phyloP scores from a whole-genome alignment of 2,888 invertebrate genomes.

The Drosophila mimetica region DNA sequence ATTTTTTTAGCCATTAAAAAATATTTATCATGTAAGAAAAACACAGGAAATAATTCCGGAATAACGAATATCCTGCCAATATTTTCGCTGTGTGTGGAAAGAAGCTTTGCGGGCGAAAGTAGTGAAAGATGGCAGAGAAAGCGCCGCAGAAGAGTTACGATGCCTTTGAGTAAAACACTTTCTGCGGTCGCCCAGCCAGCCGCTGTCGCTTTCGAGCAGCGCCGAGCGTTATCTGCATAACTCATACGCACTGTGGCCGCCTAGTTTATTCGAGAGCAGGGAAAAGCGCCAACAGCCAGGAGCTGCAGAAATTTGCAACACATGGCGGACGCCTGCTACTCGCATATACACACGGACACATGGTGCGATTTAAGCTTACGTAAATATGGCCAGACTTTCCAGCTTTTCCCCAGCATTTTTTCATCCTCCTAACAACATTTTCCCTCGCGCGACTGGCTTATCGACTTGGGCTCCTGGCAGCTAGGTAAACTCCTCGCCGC shows the following conservation, averaged over 20 bases:
- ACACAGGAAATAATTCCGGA: neutral
- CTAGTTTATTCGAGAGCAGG: constrained; percentile 48
- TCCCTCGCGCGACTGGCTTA: constrained; percentile 36
- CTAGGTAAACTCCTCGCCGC: constrained; percentile 32
- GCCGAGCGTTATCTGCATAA: constrained; percentile 63
- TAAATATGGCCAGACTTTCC: constrained; percentile 43
- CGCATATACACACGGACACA: constrained; percentile 12
- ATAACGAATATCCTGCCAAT: neutral
- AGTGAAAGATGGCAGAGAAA: constrained; percentile 6
- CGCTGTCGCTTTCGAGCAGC: constrained; percentile 28
- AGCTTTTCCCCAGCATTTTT: constrained; percentile 20
- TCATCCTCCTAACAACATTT: constrained; percentile 33
- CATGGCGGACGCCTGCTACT: constrained; percentile 27
- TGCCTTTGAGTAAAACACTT: constrained; percentile 61
- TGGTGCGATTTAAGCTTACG: constrained; percentile 50
- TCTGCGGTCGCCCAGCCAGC: constrained; percentile 43
- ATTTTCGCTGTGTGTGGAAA: constrained; percentile 19
- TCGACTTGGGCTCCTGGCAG: constrained; percentile 45
- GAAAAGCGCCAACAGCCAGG: constrained; percentile 36
- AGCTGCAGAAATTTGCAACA: constrained; percentile 50
- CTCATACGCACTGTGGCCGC: constrained; percentile 66
- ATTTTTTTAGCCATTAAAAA: too few species aligned
- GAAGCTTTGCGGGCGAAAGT: constrained; percentile 2
- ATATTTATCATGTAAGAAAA: too few species aligned
- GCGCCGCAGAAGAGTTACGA: constrained; percentile 50